Evolutionary conservation across 2,888 invertebrate genomes (phyloP), one percentile per base, ranked within the genome.

Genomic region (Aplocera efformata): DNA sequence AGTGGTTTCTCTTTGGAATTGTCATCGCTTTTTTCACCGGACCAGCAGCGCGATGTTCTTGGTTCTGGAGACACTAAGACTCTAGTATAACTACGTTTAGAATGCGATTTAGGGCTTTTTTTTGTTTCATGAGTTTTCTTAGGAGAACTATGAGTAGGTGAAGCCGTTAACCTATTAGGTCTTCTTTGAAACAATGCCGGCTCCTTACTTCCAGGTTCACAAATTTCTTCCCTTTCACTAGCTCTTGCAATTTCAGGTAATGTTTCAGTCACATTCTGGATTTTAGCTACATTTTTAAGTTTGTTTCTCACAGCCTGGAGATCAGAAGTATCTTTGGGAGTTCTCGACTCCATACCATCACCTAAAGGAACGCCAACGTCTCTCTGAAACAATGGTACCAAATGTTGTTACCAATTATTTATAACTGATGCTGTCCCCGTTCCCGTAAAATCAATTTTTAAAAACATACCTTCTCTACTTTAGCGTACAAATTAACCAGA

Each of bases 401-500:
- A 0, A 10, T 7, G 6, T 22, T 5, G 24, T 7, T 7, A 22
- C 20, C 6, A 22, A 23, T 28, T 4, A 9, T 25, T 9, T 25
- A 25, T 25, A 3, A 17, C 13, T 25, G n/a, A n/a, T n/a, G n/a
- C n/a, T n/a, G n/a, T n/a, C 7, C 22, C 1, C 7, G n/a, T 35
- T 11, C 22, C 13, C 6, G 1, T 10, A 20, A 9, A 13, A 10
- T 3, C 1, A 28, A 2, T 22, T 37, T 10, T 3, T 7, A 11
- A 2, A 21, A 30, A 10, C 7, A 27, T 41, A 70, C 93, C 90
- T 91, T 89, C 66, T 90, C 89, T 21, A 92, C 91, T 89, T 92
- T 93, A 28, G 89, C 82, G 58, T 91, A 90, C 50, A 93, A 84
- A 72, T 92, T 93, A 37, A 90, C 73, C 23, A 93, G 79, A 41